phyloP scores from a whole-genome alignment of 2,797 vertebrate genomes.

The Rhadinocentrus ornatus region DNA sequence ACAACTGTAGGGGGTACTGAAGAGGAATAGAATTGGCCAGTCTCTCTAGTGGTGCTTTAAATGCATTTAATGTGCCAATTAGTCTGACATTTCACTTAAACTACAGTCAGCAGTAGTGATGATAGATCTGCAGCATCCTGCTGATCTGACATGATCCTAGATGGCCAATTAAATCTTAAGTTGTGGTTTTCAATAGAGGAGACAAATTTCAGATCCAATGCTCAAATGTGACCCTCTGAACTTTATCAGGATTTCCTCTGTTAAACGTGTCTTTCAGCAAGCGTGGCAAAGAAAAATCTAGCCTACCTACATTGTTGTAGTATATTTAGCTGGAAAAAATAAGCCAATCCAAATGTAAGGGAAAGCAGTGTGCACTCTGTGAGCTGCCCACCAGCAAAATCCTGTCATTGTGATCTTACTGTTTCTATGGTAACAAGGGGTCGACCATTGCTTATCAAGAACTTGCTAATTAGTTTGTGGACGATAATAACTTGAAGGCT shows the following conservation, averaged over 20 bases:
- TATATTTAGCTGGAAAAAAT: conserved; percentile 33
- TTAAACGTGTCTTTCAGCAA: conserved; percentile 7
- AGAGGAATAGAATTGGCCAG: neutral
- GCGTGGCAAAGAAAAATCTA: neutral
- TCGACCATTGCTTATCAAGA: conserved; percentile 68
- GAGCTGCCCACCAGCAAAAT: conserved; percentile 43
- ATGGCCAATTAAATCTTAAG: conserved; percentile 22
- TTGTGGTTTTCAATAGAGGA: conserved; percentile 3
- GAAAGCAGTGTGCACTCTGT: conserved; percentile 12
- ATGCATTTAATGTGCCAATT: neutral
- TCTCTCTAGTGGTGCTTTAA: neutral
- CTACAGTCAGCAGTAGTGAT: neutral
- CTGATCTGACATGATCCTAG: conserved; percentile 7
- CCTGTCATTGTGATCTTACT: conserved; percentile 53
- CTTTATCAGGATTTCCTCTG: conserved; percentile 29
- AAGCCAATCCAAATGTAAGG: conserved; percentile 34
- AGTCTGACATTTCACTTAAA: conserved; percentile 23
- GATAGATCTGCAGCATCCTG: conserved; percentile 17
- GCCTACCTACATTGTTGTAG: neutral
- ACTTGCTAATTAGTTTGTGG: conserved; percentile 77
- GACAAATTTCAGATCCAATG: neutral
- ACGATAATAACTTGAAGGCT: conserved; percentile 74
- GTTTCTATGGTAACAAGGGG: conserved; percentile 72
- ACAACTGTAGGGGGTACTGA: neutral
- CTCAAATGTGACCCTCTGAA: conserved; percentile 8